Percentiles rank a stretch among this genome's conserved stretches.
phyloP scores from a whole-genome alignment of 2,888 invertebrate genomes.

The Psococerastis gibbosa region DNA sequence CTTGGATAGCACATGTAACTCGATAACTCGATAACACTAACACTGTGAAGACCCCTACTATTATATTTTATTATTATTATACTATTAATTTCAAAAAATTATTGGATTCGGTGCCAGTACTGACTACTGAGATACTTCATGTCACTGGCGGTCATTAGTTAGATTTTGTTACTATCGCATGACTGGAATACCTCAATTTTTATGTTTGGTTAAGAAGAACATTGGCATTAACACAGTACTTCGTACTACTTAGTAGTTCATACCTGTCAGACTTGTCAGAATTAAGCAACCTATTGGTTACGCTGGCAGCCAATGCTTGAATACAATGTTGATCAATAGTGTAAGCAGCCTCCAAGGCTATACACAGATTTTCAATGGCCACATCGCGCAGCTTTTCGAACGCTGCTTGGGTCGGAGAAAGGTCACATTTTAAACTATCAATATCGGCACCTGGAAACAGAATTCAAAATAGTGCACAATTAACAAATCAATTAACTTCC shows the following conservation, averaged over 20 bases:
- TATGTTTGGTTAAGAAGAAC: background rate
- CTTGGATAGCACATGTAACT: no score
- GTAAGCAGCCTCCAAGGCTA: constrained; percentile 79
- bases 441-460: no score
- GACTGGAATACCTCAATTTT: background rate
- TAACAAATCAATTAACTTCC: no score
- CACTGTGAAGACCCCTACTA: no score
- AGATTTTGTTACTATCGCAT: background rate
- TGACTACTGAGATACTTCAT: no score
- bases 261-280: constrained; percentile 76
- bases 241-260: constrained; percentile 16
- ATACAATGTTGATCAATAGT: constrained; percentile 82
- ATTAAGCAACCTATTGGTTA: constrained; percentile 87
- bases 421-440: constrained; percentile 25
- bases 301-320: constrained; percentile 85
- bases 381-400: constrained; percentile 87
- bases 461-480: no score
- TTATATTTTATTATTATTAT: no score
- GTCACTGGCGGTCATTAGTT: no score
- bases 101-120: no score
- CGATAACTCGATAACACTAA: no score
- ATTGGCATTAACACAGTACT: background rate
- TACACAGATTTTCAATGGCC: constrained; percentile 89
- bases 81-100: no score
- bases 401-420: constrained; percentile 37